phyloP scores from a whole-genome alignment of 2,797 vertebrate genomes.

The Sternarchorhynchus goeldii region DNA sequence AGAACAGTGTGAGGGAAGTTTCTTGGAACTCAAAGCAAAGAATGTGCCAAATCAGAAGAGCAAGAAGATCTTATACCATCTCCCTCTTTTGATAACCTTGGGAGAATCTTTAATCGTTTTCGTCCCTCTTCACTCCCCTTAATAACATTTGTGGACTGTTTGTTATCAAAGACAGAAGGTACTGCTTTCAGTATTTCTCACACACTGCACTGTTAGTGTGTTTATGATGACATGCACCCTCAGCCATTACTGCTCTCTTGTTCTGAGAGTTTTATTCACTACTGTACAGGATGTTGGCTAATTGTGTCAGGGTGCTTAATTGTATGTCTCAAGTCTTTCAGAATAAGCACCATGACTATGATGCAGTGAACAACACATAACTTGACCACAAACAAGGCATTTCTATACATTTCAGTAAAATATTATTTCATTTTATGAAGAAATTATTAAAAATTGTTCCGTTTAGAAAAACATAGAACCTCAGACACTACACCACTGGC shows the following conservation, averaged over 20 bases:
- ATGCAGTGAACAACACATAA: background rate
- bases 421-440: background rate
- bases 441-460: background rate
- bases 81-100: constrained; percentile 16
- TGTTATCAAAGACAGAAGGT: constrained; percentile 26
- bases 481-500: too few relatives aligned
- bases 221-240: background rate
- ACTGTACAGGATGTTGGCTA: background rate
- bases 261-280: background rate
- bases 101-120: constrained; percentile 17
- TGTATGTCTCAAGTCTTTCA: background rate
- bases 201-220: background rate
- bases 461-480: background rate
- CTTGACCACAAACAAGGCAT: background rate
- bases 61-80: constrained; percentile 15
- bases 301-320: background rate
- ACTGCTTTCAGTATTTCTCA: constrained; percentile 2
- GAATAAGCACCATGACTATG: background rate
- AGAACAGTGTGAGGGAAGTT: background rate
- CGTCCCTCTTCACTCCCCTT: constrained; percentile 13
- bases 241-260: background rate
- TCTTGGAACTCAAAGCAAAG: constrained; percentile 1
- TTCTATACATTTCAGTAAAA: too few relatives aligned
- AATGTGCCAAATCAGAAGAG: constrained; percentile 16
- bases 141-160: constrained; percentile 24